These are phyloP conservation scores for Schizopygopsis malacanthus DNA, from an alignment of 2,797 vertebrate genomes.

Conservation along the genomic window DNA sequence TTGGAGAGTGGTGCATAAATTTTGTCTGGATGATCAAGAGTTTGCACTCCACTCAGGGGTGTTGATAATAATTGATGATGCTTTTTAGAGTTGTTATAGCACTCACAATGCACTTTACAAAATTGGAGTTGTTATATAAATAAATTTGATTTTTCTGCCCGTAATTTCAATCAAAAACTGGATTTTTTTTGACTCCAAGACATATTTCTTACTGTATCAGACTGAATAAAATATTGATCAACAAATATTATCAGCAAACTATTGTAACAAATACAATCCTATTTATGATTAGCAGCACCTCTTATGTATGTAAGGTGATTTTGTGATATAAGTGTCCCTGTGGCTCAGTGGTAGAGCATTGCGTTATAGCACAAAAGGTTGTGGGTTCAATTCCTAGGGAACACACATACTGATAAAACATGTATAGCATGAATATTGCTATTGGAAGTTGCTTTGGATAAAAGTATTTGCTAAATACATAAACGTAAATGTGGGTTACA, in stretches of 20 bases:
- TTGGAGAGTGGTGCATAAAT: too few relatives aligned
- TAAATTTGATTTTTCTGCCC: not conserved
- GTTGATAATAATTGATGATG: not conserved
- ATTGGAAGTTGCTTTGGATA: too few relatives aligned
- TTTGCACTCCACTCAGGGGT: not conserved
- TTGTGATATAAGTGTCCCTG: too few relatives aligned
- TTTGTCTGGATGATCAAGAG: not conserved
- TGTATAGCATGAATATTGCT: too few relatives aligned
- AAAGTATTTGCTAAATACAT: too few relatives aligned
- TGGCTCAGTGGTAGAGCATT: too few relatives aligned
- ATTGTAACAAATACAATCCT: not conserved
- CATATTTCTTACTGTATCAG: not conserved
- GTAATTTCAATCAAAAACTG: not conserved
- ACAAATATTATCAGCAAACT: not conserved
- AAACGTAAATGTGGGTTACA: too few relatives aligned
- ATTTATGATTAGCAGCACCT: too few relatives aligned
- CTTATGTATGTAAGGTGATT: too few relatives aligned
- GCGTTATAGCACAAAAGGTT: too few relatives aligned
- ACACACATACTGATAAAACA: too few relatives aligned
- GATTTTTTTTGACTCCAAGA: not conserved
- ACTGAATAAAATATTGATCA: not conserved
- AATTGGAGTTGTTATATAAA: not conserved
- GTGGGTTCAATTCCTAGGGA: too few relatives aligned
- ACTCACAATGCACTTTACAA: not conserved
- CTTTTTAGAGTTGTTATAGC: conserved; percentile 2